Base-by-base conservation (phyloP, 2,113 vertebrate genomes). In the Sinocyclocheilus maitianheensis region DNA sequence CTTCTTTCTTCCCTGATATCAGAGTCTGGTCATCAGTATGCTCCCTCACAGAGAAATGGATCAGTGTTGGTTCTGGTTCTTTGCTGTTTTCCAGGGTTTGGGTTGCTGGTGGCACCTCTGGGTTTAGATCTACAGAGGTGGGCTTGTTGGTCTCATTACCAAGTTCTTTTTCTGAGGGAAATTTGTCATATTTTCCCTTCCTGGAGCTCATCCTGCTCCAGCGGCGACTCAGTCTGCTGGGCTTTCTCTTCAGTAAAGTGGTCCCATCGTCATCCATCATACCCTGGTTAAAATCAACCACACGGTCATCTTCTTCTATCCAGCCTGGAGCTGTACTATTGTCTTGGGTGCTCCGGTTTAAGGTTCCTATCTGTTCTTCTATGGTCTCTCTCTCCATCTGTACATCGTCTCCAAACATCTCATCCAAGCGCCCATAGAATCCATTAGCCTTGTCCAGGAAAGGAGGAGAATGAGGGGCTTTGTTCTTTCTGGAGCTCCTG, bases 391-490 rank as follows among this genome's bases (percentile, higher is more conserved):
- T 60, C 51, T 20, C 87, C 14, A 76, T 88, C 72, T 48, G 65
- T 4, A 69, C 2, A 0, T 74, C 22, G 3, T n/a, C 24, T 76
- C 92, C 92, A 60, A n/a, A 71, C 0, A 90, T 91, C 81, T 96
- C 94, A 3, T 95, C 93, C 1, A 95, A 91, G 72, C 93, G 95
- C 14, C 93, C 90, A 10, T 96, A 96, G 86, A 95, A 94, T 34
- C 95, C 95, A 0, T 75, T 89, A 71, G 93, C 86, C 78, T 91
- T 92, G 88, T 95, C 95, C 62, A 96, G 88, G 79, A 94, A 95
- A 89, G 94, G 93, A 22, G 94, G 93, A 5, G 93, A 88, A 62
- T 91, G 87, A 83, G 88, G 93, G 93, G 89, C 91, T 85, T 84
- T 94, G 89, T 26, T 88, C 86, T 91, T 93, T 85, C 90, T 93